These are phyloP conservation scores for Drosophila mimetica DNA, from an alignment of 2,888 invertebrate species.

Conservation along the genomic window DNA sequence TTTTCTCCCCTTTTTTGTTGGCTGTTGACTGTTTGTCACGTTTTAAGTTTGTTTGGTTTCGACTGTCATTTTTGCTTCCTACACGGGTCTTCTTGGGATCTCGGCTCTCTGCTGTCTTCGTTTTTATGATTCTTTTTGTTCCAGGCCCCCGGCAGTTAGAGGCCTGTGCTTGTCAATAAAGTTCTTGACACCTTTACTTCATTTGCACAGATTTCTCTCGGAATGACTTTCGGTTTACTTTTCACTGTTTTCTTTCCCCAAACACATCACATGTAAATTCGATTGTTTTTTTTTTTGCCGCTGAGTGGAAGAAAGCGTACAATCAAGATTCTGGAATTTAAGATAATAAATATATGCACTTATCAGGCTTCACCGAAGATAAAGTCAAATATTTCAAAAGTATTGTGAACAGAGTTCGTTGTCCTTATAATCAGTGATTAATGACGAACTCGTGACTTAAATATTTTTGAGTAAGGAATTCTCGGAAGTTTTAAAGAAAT, in stretches of 20 bases:
- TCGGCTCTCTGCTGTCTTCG: constrained; percentile 5
- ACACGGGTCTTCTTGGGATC: constrained; percentile 25
- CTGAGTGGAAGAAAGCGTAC: background rate
- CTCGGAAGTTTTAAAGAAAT: background rate
- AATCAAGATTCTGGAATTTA: constrained; percentile 6
- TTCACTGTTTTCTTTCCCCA: constrained; percentile 17
- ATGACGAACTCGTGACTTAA: background rate
- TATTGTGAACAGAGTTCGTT: background rate
- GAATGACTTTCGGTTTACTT: constrained; percentile 72
- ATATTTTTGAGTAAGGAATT: too few relatives aligned
- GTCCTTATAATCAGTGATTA: background rate
- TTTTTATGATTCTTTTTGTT: constrained; percentile 20
- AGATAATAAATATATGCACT: constrained; percentile 3
- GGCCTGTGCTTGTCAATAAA: constrained; percentile 72
- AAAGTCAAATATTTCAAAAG: background rate
- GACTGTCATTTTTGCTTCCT: constrained; percentile 41
- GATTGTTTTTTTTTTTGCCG: constrained; percentile 14
- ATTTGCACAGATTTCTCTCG: constrained; percentile 73
- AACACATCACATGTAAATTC: constrained; percentile 27
- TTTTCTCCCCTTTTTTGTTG: constrained; percentile 26
- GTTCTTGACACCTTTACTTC: constrained; percentile 79
- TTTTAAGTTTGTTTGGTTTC: constrained; percentile 65
- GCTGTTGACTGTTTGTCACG: constrained; percentile 61
- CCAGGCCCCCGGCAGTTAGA: constrained; percentile 35
- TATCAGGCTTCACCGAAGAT: background rate